Conservation (phyloP, 2,113 vertebrate species). For the Orthonyx spaldingii region DNA sequence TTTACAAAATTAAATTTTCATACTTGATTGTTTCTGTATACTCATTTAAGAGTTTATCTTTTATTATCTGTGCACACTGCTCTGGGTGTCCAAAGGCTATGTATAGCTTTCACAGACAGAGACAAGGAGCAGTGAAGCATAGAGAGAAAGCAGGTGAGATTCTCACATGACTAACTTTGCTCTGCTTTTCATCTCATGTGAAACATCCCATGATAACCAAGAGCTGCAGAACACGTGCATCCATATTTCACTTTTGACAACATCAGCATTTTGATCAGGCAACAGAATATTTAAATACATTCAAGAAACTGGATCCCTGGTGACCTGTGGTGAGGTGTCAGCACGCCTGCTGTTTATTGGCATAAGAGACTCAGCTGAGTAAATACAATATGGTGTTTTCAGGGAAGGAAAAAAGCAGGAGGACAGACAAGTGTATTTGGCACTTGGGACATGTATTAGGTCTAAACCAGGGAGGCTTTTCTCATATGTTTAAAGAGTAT, state of each 20-base stretch:
- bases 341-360: not conserved
- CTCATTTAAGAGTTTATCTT: not conserved
- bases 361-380: not conserved
- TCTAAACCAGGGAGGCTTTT: not conserved
- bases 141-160: not conserved
- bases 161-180: slow-evolving; percentile 45
- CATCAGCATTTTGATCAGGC: slow-evolving; percentile 22
- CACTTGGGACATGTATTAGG: not conserved
- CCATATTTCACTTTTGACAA: slow-evolving; percentile 46
- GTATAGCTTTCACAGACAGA: not conserved
- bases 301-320: not conserved
- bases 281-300: slow-evolving; percentile 25
- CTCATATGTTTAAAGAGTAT: not conserved
- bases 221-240: not conserved
- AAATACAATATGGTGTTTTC: not conserved
- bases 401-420: not conserved
- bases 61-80: not conserved
- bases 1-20: not conserved
- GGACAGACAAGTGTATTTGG: not conserved
- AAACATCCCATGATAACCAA: slow-evolving; percentile 24
- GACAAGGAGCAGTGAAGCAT: slow-evolving; percentile 28
- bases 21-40: not conserved
- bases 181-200: slow-evolving; percentile 39
- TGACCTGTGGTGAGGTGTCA: slow-evolving; percentile 20
- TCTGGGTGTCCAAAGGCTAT: not conserved